These are phyloP conservation scores for Pandemis corylana DNA, from an alignment of 2,888 invertebrate species.

Conservation along the genomic window DNA sequence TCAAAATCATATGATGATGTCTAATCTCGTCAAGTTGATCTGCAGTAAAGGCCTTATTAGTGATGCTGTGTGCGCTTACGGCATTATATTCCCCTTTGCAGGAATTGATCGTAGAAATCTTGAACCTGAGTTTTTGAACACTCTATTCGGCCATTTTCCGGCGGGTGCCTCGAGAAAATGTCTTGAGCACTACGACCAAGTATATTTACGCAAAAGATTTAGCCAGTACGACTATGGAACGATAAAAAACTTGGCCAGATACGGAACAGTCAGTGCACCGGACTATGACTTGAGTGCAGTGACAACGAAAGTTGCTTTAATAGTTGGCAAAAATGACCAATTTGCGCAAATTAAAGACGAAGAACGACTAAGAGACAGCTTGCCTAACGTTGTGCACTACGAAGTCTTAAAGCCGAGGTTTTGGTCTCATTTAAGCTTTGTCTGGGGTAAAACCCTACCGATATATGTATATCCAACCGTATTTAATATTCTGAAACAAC, in stretches of 20 bases:
- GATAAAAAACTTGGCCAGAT: conserved; percentile 50
- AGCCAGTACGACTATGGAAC: conserved; percentile 58
- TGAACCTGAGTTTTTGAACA: conserved; percentile 50
- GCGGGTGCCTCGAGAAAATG: conserved; percentile 58
- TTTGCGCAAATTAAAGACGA: conserved; percentile 56
- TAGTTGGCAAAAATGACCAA: conserved; percentile 57
- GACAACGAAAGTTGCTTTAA: conserved; percentile 52
- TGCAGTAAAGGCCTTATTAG: conserved; percentile 25
- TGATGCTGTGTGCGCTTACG: conserved; percentile 17
- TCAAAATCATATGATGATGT: conserved; percentile 32
- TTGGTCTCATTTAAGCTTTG: conserved; percentile 59
- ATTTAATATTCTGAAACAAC: conserved; percentile 24
- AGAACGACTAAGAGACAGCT: conserved; percentile 43
- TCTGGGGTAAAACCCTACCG: conserved; percentile 55
- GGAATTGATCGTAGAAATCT: conserved; percentile 48
- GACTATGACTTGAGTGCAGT: conserved; percentile 58
- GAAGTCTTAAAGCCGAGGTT: conserved; percentile 29
- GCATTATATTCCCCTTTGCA: conserved; percentile 6
- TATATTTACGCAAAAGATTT: conserved; percentile 52
- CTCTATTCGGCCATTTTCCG: conserved; percentile 55
- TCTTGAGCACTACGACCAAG: conserved; percentile 56
- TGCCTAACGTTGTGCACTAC: conserved; percentile 54
- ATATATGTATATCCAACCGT: conserved; percentile 41
- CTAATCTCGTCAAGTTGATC: conserved; percentile 32
- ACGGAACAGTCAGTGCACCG: conserved; percentile 53